Conservation (phyloP, 1,140 invertebrate species). For the Ladona fulva region DNA sequence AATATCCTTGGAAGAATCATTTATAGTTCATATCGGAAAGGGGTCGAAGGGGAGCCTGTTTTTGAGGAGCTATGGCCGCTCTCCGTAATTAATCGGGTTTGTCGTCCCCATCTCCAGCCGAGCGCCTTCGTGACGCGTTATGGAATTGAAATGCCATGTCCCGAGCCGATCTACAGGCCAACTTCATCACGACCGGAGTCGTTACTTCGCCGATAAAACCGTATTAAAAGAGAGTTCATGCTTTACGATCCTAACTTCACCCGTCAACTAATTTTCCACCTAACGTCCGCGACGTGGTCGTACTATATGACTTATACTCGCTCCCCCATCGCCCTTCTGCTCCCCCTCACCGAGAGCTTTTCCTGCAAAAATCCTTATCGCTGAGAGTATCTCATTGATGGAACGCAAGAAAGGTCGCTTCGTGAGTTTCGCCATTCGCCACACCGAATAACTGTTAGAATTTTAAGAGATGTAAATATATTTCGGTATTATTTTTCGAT, state of each 20-base stretch:
- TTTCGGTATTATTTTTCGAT: no score
- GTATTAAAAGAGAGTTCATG: constrained; percentile 12
- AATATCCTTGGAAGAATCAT: not conserved
- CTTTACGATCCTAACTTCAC: constrained; percentile 14
- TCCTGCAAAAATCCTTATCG: no score
- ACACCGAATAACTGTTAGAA: no score
- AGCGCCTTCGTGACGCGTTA: constrained; percentile 15
- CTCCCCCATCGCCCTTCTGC: not conserved
- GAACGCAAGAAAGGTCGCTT: no score
- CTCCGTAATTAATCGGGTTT: not conserved
- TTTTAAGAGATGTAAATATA: no score
- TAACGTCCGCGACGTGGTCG: not conserved
- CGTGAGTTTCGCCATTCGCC: no score
- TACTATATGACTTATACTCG: not conserved
- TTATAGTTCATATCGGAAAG: not conserved
- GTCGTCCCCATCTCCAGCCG: not conserved
- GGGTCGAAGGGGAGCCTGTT: not conserved
- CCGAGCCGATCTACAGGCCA: constrained; percentile 12
- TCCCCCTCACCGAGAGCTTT: not conserved
- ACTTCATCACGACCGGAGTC: constrained; percentile 14
- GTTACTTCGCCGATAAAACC: constrained; percentile 16
- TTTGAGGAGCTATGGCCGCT: not conserved
- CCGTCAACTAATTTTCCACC: constrained; percentile 15
- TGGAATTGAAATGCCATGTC: constrained; percentile 15
- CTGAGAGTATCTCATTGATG: no score